These are phyloP conservation scores for Drosophila suzukii DNA, from an alignment of 1,140 invertebrate species.

Conservation along the genomic window DNA sequence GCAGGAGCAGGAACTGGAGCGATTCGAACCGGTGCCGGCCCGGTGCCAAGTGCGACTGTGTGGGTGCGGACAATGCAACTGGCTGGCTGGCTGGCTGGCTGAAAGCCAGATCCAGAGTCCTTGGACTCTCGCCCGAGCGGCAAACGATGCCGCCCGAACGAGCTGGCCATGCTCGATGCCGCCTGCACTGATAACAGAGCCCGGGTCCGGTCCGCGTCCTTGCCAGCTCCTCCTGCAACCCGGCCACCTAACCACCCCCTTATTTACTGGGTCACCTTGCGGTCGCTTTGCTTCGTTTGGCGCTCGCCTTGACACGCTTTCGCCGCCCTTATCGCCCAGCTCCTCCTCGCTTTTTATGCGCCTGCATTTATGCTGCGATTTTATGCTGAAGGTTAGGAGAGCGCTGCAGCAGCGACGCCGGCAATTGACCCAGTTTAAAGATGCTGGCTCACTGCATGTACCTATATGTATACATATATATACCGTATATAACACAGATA, in stretches of 20 bases:
- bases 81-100: constrained; percentile 58
- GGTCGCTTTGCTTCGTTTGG: constrained; percentile 32
- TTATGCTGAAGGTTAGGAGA: constrained; percentile 76
- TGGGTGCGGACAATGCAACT: constrained; percentile 81
- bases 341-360: constrained; percentile 51
- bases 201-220: constrained; percentile 41
- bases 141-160: constrained; percentile 54
- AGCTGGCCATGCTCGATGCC: constrained; percentile 29
- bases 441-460: constrained; percentile 5
- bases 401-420: constrained; percentile 28
- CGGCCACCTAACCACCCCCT: neutral
- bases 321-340: constrained; percentile 11
- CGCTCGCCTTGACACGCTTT: constrained; percentile 75
- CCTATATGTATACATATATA: neutral
- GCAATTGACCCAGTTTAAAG: constrained; percentile 63
- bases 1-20: constrained; percentile 38
- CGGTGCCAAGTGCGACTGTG: constrained; percentile 81
- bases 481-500: neutral
- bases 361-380: constrained; percentile 74
- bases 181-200: constrained; percentile 70
- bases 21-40: constrained; percentile 76
- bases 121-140: constrained; percentile 43
- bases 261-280: constrained; percentile 79
- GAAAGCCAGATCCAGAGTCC: constrained; percentile 24
- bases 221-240: constrained; percentile 18